Conservation (phyloP, 2,888 invertebrate genomes). For the Panzeria rudis region DNA sequence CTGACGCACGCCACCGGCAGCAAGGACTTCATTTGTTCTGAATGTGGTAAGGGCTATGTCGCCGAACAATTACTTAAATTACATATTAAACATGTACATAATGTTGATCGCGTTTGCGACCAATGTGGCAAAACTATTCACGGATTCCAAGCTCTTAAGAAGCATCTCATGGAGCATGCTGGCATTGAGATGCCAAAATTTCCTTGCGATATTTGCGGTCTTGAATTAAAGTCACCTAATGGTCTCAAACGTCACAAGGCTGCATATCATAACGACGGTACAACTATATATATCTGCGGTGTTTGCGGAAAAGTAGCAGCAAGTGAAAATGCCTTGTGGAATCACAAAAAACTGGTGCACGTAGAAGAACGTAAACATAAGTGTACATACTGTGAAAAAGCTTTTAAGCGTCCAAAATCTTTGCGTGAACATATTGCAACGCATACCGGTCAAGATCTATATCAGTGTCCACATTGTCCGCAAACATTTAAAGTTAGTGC, state of each 20-base stretch:
- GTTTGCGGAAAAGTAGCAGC: conserved; percentile 75
- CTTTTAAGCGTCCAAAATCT: conserved; percentile 74
- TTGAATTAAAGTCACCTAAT: conserved; percentile 70
- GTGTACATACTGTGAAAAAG: conserved; percentile 75
- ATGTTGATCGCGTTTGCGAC: conserved; percentile 71
- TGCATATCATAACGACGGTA: conserved; percentile 73
- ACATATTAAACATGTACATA: conserved; percentile 73
- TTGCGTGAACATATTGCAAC: conserved; percentile 76
- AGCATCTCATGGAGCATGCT: conserved; percentile 72
- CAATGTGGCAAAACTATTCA: conserved; percentile 73
- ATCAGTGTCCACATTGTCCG: conserved; percentile 76
- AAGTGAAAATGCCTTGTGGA: conserved; percentile 73
- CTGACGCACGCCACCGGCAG: conserved; percentile 71
- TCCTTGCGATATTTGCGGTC: conserved; percentile 73
- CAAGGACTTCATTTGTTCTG: conserved; percentile 73
- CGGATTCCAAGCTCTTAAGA: conserved; percentile 66
- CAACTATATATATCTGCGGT: conserved; percentile 73
- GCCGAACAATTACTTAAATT: conserved; percentile 68
- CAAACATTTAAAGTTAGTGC: conserved; percentile 77
- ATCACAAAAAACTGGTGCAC: conserved; percentile 75
- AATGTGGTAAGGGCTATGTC: conserved; percentile 74
- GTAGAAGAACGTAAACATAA: conserved; percentile 74
- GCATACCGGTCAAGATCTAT: conserved; percentile 77
- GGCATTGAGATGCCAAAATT: conserved; percentile 70
- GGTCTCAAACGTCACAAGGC: conserved; percentile 74